Base-by-base conservation (phyloP, 2,797 vertebrate genomes). In the Tapera naevia region DNA sequence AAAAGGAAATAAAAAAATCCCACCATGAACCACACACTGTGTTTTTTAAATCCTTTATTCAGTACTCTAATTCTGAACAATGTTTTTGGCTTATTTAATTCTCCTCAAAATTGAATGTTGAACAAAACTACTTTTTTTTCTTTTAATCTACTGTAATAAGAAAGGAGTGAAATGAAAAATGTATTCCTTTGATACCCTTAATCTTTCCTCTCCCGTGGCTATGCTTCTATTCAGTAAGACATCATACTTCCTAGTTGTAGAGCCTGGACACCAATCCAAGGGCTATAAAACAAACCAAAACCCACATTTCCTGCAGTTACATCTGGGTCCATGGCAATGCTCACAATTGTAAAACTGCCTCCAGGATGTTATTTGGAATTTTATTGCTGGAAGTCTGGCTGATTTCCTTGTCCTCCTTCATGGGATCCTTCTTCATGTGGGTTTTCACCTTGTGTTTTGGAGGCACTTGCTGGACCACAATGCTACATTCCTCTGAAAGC, bases 51-150 rank as follows among this genome's bases (percentile, higher is more conserved):
- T 95, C 93, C 65, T 94, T 91, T 95, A 87, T 95, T 94, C 91
- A 61, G 41, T 72, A 50, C 67, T 97, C 74, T 96, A 95, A 96
- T 95, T 96, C 94, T 81, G 93, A 95, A 96, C 96, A 96, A 95
- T 96, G 92, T 95, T 96, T 97, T 91, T 83, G 74, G 79, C 92
- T 95, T 96, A 94, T 96, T 97, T 97, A 96, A 97, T 96, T 97
- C 88, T 93, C 71, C 80, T 95, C 78, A 89, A 94, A 97, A 96
- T 24, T 88, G 94, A 94, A 96, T 91, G 91, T 89, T 88, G 96
- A 96, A 94, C 82, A 95, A 96, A 96, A 87, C 69, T 91, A 46
- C 80, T 22, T 82, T 80, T 88, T 86, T 46, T 83, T 88, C 82
- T 89, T 96, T 94, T 95, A 96, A 96, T 96, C 93, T 94, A 87